Percentiles rank a stretch among this genome's conserved stretches.
Evolutionary conservation across 2,888 invertebrate species (phyloP).

Genomic region (Hipparchia sbordonii): DNA sequence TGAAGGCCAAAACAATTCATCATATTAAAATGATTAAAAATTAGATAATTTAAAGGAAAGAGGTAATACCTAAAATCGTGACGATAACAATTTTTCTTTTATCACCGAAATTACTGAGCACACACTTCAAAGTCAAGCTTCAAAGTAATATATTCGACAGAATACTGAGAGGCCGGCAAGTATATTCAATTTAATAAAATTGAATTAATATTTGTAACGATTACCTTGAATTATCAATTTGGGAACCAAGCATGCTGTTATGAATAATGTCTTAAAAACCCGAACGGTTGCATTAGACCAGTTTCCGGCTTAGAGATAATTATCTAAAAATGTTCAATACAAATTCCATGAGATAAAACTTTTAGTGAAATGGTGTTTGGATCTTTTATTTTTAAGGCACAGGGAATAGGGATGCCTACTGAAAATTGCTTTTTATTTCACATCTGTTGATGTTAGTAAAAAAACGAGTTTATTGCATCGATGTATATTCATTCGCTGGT

Average conservation of each 20-base stretch:
- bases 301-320: conserved; percentile 21
- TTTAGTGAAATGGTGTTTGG: neutral
- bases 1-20: neutral
- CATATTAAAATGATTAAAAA: neutral
- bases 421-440: neutral
- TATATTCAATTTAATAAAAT: no score
- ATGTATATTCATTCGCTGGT: no score
- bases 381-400: neutral
- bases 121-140: no score
- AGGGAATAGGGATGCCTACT: neutral
- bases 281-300: neutral
- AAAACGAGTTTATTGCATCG: neutral
- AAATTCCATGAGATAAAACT: conserved; percentile 11
- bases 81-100: no score
- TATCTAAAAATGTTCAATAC: conserved; percentile 24
- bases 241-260: conserved; percentile 11
- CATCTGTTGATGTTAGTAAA: neutral
- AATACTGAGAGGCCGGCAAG: no score
- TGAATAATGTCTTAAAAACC: conserved; percentile 15
- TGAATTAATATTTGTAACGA: neutral
- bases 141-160: no score
- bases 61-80: neutral
- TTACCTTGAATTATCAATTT: neutral
- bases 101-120: no score
- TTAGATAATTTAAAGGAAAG: neutral